Conservation (phyloP, 2,113 vertebrate species). For the Thamnophis sirtalis region DNA sequence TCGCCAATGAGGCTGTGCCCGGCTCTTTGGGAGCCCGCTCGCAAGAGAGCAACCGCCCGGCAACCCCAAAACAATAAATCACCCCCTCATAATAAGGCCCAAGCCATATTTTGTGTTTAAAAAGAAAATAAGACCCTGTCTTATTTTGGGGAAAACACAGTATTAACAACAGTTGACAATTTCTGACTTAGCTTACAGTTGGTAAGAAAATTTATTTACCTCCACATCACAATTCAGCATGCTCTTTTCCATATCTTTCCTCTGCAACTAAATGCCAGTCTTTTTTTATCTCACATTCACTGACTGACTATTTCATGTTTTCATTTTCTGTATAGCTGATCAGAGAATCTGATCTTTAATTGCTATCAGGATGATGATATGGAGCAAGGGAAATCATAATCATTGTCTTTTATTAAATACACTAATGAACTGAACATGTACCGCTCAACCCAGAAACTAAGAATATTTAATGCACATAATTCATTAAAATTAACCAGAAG, state of each 20-base stretch:
- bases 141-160: no score
- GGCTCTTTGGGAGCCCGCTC: no score
- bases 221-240: neutral
- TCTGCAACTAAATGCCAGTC: neutral
- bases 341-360: neutral
- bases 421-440: conserved; percentile 38
- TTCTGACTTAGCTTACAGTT: neutral
- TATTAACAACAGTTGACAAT: neutral
- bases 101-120: no score
- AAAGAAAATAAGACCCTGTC: no score
- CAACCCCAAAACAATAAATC: no score
- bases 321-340: neutral
- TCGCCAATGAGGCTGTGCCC: no score
- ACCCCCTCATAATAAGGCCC: no score
- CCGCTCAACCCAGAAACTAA: conserved; percentile 32
- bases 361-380: neutral
- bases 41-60: no score
- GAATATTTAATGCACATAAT: conserved; percentile 49
- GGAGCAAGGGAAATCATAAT: conserved; percentile 30
- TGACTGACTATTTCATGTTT: neutral
- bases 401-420: conserved; percentile 44
- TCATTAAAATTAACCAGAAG: conserved; percentile 35
- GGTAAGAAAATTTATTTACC: neutral
- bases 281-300: neutral
- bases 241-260: neutral